These are phyloP conservation scores for Melanotaenia maccullochi DNA, from an alignment of 2,797 vertebrate genomes.

Conservation along the genomic window DNA sequence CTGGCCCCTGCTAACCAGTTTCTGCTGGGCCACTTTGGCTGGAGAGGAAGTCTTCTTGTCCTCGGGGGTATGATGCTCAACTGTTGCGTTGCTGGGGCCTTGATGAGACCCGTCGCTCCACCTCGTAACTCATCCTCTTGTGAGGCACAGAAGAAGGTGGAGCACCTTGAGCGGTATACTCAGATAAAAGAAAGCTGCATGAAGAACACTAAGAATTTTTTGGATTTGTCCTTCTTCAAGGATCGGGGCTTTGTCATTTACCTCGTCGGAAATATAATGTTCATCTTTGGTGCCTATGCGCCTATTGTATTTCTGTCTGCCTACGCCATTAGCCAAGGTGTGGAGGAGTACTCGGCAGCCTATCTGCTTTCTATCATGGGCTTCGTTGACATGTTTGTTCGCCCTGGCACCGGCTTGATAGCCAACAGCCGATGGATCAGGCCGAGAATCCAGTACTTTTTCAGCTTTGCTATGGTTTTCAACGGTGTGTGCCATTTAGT, in stretches of 20 bases:
- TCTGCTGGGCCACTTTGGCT: constrained; percentile 84
- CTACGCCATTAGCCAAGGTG: constrained; percentile 80
- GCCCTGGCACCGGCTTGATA: constrained; percentile 82
- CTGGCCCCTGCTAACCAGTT: constrained; percentile 86
- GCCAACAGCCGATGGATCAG: constrained; percentile 85
- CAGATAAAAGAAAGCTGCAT: constrained; percentile 59
- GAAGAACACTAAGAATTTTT: constrained; percentile 71
- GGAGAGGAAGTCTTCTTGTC: constrained; percentile 88
- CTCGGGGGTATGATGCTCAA: constrained; percentile 86
- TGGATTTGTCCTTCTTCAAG: constrained; percentile 87
- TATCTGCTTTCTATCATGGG: constrained; percentile 87
- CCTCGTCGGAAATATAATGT: constrained; percentile 84
- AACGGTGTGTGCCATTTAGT: constrained; percentile 85
- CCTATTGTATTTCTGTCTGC: constrained; percentile 86
- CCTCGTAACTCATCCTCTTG: neutral
- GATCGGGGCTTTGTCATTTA: constrained; percentile 88
- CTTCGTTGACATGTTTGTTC: constrained; percentile 85
- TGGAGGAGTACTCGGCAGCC: constrained; percentile 84
- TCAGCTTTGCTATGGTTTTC: constrained; percentile 84
- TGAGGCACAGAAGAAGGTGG: constrained; percentile 22
- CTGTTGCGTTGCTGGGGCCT: constrained; percentile 87
- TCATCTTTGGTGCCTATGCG: constrained; percentile 87
- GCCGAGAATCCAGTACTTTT: constrained; percentile 85
- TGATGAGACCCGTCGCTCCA: constrained; percentile 82
- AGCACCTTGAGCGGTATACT: neutral